These are phyloP conservation scores for Aromia moschata DNA, from an alignment of 2,888 invertebrate species.

Conservation along the genomic window DNA sequence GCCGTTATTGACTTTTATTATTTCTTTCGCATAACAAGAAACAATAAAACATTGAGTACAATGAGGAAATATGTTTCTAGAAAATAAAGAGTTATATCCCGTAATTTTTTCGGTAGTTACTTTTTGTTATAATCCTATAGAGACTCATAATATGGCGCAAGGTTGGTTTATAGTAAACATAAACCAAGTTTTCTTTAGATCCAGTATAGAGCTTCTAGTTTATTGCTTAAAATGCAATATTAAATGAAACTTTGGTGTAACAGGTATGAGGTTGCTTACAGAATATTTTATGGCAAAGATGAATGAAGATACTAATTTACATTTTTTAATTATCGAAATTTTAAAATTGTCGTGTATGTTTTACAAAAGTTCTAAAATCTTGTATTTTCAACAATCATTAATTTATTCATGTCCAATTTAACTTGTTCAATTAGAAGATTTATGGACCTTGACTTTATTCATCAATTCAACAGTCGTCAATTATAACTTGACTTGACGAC, in stretches of 20 bases:
- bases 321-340: no score
- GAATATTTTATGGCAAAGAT: background rate
- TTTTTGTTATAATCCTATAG: conserved; percentile 20
- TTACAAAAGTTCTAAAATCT: no score
- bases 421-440: no score
- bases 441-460: no score
- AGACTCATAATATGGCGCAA: conserved; percentile 13
- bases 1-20: conserved; percentile 8
- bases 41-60: conserved; percentile 19
- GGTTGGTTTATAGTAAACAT: conserved; percentile 21
- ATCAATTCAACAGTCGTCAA: no score
- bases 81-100: conserved; percentile 12
- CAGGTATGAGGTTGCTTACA: background rate
- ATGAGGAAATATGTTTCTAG: conserved; percentile 5
- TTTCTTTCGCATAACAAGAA: conserved; percentile 5
- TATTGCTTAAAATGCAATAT: background rate
- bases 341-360: no score
- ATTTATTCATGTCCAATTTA: no score
- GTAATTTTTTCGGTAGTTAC: conserved; percentile 14
- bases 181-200: conserved; percentile 15
- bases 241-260: conserved; percentile 1
- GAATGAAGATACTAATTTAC: background rate
- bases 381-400: no score
- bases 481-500: no score
- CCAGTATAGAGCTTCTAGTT: conserved; percentile 15